phyloP scores from a whole-genome alignment of 2,113 vertebrate genomes.

The Tringa solitaria region DNA sequence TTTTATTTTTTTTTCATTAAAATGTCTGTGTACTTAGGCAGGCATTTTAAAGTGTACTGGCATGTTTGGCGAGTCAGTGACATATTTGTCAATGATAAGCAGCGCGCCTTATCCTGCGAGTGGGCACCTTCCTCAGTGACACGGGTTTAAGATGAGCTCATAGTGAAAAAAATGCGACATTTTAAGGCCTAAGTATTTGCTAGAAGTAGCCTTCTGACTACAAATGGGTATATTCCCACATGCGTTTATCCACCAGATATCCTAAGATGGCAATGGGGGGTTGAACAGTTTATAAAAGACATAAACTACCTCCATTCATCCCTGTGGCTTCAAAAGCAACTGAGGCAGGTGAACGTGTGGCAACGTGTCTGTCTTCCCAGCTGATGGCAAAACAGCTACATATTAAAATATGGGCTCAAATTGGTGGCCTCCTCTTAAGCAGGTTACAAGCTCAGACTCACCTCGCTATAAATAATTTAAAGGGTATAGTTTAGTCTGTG shows the following conservation, averaged over 20 bases:
- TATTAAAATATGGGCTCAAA: background rate
- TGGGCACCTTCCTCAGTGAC: background rate
- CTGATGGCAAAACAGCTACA: background rate
- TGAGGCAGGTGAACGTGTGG: background rate
- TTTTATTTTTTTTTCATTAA: background rate
- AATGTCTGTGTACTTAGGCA: background rate
- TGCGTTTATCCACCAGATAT: background rate
- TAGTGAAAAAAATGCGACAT: background rate
- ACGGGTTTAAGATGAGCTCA: background rate
- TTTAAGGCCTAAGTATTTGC: background rate
- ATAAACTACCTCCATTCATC: background rate
- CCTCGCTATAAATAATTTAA: background rate
- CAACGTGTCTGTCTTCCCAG: background rate
- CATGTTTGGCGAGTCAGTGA: fast-evolving
- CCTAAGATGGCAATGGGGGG: background rate
- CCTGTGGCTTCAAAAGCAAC: background rate
- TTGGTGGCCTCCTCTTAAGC: background rate
- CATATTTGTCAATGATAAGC: background rate
- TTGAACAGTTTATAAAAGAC: background rate
- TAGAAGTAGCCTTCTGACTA: background rate
- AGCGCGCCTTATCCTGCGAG: background rate
- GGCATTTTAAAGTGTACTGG: background rate
- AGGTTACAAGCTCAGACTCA: background rate
- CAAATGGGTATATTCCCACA: background rate
- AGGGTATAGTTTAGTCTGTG: background rate